These are phyloP conservation scores for Oophaga sylvatica DNA, from an alignment of 2,797 vertebrate species.

Conservation along the genomic window DNA sequence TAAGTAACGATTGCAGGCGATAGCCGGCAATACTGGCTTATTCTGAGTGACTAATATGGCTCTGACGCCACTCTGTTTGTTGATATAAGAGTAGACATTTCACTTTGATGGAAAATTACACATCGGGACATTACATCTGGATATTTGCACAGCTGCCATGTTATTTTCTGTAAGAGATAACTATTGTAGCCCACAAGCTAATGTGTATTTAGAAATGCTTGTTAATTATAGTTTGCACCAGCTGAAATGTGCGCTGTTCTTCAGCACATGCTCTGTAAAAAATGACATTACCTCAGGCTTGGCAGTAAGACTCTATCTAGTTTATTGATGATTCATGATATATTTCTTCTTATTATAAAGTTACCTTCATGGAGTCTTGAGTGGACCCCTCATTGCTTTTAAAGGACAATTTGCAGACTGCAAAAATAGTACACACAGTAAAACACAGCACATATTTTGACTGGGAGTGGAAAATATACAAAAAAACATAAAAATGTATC, in stretches of 20 bases:
- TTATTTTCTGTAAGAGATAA: constrained; percentile 17
- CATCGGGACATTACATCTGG: constrained; percentile 4
- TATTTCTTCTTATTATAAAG: too few relatives aligned
- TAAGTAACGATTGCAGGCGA: not conserved
- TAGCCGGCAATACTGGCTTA: not conserved
- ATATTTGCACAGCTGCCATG: constrained; percentile 36
- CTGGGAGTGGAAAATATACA: too few relatives aligned
- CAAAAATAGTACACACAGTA: too few relatives aligned
- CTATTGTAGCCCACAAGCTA: constrained; percentile 9
- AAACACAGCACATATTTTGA: too few relatives aligned
- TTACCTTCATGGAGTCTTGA: too few relatives aligned
- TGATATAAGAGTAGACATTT: constrained; percentile 4
- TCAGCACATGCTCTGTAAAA: not conserved
- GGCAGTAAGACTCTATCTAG: not conserved
- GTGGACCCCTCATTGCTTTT: too few relatives aligned
- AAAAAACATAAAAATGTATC: too few relatives aligned
- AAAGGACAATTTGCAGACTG: too few relatives aligned
- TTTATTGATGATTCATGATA: too few relatives aligned
- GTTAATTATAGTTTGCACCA: constrained; percentile 11
- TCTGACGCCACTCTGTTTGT: not conserved
- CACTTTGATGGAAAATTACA: constrained; percentile 27
- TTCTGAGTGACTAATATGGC: not conserved
- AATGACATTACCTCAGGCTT: not conserved
- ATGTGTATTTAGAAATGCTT: constrained; percentile 17
- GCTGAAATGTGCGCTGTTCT: constrained; percentile 4